Evolutionary conservation across 2,113 vertebrate genomes (phyloP), one percentile per base, ranked within the genome.

Genomic region (Nyctereutes procyonoides): DNA sequence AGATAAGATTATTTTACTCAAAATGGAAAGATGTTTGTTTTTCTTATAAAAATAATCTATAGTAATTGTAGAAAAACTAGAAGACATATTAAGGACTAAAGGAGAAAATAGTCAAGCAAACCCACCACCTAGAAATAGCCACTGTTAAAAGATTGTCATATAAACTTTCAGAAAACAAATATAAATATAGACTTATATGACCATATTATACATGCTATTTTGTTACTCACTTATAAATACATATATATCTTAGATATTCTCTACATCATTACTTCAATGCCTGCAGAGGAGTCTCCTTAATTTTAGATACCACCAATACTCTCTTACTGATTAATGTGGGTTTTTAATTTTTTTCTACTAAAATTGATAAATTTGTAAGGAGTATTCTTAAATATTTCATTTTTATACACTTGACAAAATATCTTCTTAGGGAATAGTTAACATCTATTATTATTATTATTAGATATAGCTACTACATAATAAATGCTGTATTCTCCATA

Each of bases 141-240:
- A 53, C 30, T 77, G 17, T 53, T 55, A 88, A 81, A 88, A 65
- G 1, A 38, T 38, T 6, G 0, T 53, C 77, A 51, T 58, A 55
- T 17, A 96, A 60, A 2, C 38, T 58, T 93, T 16, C 32, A 92
- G 35, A 80, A 96, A 90, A 93, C 5, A 84, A 93, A 92, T 56
- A 69, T 19, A 87, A 90, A 87, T 77, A 38, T 48, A 85, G 65
- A 58, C 48, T 88, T 77, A 77, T 77, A 67, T 67, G 35, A 71
- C 3, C 8, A 81, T 51, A 48, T 19, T 92, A 30, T 7, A 63
- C 11, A 81, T 67, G 26, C 2, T 67, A 35, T 51, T 71, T 92
- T 79, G 13, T 86, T 81, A 71, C n/a, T 13, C 24, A 11, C 19
- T 65, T 87, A 73, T 35, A 35, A 67, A 53, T 83, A 76, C 87